A percentile compares a stretch with the other conserved stretches of the same genome.
Conservation (phyloP, 2,888 invertebrate species). For the Lasioglossum lativentre region DNA sequence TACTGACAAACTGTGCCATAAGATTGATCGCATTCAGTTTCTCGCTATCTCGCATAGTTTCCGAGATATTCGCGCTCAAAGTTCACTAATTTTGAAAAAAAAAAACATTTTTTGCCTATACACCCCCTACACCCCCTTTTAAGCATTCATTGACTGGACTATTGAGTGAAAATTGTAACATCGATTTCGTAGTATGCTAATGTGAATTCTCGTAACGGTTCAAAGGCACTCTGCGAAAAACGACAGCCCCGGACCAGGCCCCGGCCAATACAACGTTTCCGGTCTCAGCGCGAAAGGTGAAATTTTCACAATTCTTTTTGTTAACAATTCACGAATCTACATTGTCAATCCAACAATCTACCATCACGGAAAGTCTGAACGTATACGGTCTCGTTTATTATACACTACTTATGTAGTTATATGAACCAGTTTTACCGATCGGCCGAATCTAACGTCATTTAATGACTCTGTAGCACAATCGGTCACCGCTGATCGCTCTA, state of each 20-base stretch:
- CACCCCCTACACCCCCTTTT: no score
- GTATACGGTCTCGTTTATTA: neutral
- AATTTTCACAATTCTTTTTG: neutral
- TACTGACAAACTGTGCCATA: no score
- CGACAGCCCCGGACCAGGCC: constrained; percentile 92
- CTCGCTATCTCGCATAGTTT: no score
- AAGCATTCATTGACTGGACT: no score
- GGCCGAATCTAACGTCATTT: neutral
- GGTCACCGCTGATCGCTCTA: neutral
- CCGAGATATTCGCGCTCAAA: no score
- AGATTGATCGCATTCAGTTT: no score
- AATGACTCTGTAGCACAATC: neutral
- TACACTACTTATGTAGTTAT: neutral
- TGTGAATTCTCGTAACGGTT: neutral
- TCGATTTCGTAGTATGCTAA: neutral
- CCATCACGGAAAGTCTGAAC: no score
- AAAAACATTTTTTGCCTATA: no score
- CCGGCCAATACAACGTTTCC: constrained; percentile 95
- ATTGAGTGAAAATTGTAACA: neutral
- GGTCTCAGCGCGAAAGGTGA: constrained; percentile 93
- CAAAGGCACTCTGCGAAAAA: constrained; percentile 85
- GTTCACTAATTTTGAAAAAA: no score
- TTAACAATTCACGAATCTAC: neutral
- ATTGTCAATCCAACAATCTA: no score
- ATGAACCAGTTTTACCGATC: neutral